Evolutionary conservation across 1,140 invertebrate species (phyloP).

Genomic region (Agrypnia vestita): DNA sequence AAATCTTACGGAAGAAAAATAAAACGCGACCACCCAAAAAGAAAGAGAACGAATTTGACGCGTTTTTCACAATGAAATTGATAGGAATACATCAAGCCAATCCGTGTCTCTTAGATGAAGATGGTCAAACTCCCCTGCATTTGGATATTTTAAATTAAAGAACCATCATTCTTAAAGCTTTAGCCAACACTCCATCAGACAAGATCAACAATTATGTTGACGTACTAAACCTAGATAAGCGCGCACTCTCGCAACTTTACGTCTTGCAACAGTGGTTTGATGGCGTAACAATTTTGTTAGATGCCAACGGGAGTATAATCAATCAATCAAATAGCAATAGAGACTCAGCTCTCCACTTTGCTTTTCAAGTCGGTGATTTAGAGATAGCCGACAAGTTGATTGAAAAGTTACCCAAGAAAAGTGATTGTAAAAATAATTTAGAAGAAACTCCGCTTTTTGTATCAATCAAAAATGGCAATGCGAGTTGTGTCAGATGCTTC

Average conservation of each 20-base stretch:
- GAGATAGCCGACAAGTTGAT: conserved; percentile 77
- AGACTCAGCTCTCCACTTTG: conserved; percentile 74
- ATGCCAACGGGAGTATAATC: conserved; percentile 81
- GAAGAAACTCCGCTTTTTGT: conserved; percentile 73
- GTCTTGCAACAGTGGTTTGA: conserved; percentile 70
- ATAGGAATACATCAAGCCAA: too few species aligned
- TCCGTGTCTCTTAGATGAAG: conserved; percentile 72
- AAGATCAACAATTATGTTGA: conserved; percentile 62
- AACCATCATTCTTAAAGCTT: conserved; percentile 25
- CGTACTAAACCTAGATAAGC: conserved; percentile 66
- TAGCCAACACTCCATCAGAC: background rate
- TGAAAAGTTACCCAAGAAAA: conserved; percentile 71
- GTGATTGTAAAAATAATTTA: conserved; percentile 67
- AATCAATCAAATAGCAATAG: conserved; percentile 74
- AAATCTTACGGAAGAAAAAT: too few species aligned
- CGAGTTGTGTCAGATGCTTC: conserved; percentile 69
- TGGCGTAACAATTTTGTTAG: conserved; percentile 77
- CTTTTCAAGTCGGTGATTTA: conserved; percentile 75
- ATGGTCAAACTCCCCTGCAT: conserved; percentile 77
- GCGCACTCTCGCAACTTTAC: conserved; percentile 68
- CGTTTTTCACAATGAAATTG: too few species aligned
- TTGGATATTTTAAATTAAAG: conserved; percentile 69
- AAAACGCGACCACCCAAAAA: too few species aligned
- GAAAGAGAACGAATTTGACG: too few species aligned
- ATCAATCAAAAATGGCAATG: conserved; percentile 69